Conservation (phyloP, 2,113 vertebrate genomes). For the Rhynchomys soricoides region DNA sequence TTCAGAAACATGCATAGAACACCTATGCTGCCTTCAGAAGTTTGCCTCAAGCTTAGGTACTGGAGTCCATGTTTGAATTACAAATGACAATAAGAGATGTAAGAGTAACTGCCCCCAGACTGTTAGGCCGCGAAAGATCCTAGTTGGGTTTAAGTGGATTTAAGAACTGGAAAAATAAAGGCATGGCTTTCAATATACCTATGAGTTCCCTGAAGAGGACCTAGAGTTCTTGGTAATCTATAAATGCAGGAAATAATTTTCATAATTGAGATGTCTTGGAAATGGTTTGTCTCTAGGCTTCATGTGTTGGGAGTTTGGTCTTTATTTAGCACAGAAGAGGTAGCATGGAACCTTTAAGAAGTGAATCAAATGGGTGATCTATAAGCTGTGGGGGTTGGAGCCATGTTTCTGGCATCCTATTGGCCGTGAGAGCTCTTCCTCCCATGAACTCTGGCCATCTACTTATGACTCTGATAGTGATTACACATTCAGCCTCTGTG, state of each 20-base stretch:
- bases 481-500: background rate
- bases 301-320: background rate
- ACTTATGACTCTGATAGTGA: background rate
- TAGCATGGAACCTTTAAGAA: background rate
- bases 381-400: background rate
- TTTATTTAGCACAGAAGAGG: background rate
- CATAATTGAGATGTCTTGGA: background rate
- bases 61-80: background rate
- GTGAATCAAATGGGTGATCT: background rate
- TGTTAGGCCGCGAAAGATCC: background rate
- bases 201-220: background rate
- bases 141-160: background rate
- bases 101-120: background rate
- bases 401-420: background rate
- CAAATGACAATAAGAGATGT: background rate
- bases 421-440: background rate
- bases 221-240: background rate
- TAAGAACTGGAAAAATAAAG: background rate
- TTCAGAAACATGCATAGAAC: background rate
- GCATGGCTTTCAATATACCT: background rate
- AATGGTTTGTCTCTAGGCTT: background rate
- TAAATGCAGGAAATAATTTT: background rate
- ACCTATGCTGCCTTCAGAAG: background rate
- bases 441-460: background rate
- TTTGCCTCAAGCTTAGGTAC: background rate